Conservation (phyloP, 2,888 invertebrate species). For the Thecocarcelia acutangulata region DNA sequence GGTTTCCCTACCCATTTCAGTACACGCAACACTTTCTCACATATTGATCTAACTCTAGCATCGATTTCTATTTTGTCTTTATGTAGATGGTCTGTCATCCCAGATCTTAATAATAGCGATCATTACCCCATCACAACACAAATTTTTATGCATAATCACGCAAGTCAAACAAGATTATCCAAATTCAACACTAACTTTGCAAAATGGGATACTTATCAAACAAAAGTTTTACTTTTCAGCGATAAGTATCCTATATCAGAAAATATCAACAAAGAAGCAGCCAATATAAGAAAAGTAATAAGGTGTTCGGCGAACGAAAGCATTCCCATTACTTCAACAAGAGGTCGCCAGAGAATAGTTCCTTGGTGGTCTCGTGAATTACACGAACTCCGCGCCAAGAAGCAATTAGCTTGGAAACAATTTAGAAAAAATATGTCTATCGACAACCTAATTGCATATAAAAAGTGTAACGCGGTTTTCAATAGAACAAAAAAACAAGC, state of each 20-base stretch:
- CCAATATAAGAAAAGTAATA: background rate
- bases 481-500: slow-evolving; percentile 15
- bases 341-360: background rate
- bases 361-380: background rate
- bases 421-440: background rate
- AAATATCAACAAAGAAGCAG: slow-evolving; percentile 12
- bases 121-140: slow-evolving; percentile 2
- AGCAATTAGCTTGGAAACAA: background rate
- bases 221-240: too few species aligned
- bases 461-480: slow-evolving; percentile 9
- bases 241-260: too few species aligned
- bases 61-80: slow-evolving; percentile 1
- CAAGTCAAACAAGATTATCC: background rate
- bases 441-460: background rate
- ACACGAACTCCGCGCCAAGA: background rate
- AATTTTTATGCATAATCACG: background rate
- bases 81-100: slow-evolving; percentile 5
- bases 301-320: background rate
- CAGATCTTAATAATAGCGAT: slow-evolving; percentile 20
- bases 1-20: slow-evolving; percentile 2
- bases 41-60: slow-evolving; percentile 22
- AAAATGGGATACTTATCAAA: background rate
- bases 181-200: background rate
- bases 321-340: background rate
- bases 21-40: background rate